Percentiles rank a stretch among this genome's conserved stretches.
Evolutionary conservation across 2,797 vertebrate genomes (phyloP).

Genomic region (Myotis myotis): DNA sequence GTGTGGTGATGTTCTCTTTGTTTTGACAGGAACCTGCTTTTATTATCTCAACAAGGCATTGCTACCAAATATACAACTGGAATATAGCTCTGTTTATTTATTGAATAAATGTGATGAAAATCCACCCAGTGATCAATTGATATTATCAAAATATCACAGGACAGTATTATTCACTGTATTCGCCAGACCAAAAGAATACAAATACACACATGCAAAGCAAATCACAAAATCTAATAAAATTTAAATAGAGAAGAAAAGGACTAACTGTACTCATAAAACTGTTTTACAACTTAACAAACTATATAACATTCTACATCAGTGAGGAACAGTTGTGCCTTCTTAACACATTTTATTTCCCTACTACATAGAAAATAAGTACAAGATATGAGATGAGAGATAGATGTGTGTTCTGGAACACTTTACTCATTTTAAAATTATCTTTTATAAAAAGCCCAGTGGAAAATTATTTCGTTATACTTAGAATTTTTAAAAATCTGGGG

Average conservation of each 20-base stretch:
- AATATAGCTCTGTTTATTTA: background rate
- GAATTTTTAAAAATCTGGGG: constrained; percentile 41
- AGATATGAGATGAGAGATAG: constrained; percentile 10
- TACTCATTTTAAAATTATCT: constrained; percentile 53
- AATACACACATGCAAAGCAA: background rate
- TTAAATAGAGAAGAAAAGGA: background rate
- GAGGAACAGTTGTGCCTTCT: background rate
- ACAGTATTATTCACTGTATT: background rate
- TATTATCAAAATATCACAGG: background rate
- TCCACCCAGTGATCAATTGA: background rate
- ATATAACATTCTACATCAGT: background rate
- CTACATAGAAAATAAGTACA: background rate
- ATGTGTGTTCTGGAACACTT: background rate
- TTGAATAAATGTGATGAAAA: background rate
- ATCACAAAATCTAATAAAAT: background rate
- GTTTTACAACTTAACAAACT: background rate
- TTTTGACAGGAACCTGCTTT: background rate
- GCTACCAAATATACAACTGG: background rate
- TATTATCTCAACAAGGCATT: background rate
- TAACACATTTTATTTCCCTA: background rate
- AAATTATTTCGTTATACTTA: constrained; percentile 54
- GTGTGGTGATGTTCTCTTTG: background rate
- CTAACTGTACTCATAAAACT: background rate
- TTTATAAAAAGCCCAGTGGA: constrained; percentile 25
- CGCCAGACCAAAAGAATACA: background rate